Evolutionary conservation across 1,140 invertebrate species (phyloP).

Genomic region (Drosophila azteca): DNA sequence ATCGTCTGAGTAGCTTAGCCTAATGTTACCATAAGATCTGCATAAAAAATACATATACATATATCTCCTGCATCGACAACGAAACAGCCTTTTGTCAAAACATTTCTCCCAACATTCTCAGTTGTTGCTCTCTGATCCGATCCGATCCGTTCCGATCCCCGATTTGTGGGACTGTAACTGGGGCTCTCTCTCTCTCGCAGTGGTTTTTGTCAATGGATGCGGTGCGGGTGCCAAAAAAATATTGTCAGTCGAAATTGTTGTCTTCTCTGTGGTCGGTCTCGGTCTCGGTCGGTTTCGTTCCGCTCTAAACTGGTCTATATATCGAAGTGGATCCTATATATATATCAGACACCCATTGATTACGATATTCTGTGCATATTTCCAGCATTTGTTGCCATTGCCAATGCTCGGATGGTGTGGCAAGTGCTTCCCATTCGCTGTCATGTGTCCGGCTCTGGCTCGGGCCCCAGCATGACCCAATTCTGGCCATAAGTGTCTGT

Average conservation of each 20-base stretch:
- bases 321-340: slow-evolving; percentile 18
- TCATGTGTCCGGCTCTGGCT: slow-evolving; percentile 33
- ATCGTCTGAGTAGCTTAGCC: too few relatives aligned
- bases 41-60: too few relatives aligned
- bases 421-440: slow-evolving; percentile 14
- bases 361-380: slow-evolving; percentile 10
- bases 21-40: too few relatives aligned
- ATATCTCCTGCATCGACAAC: too few relatives aligned
- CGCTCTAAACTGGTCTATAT: slow-evolving; percentile 27
- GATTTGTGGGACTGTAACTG: too few relatives aligned
- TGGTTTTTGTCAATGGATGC: slow-evolving; percentile 59
- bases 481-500: slow-evolving; percentile 4
- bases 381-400: slow-evolving; percentile 28
- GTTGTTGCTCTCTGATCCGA: slow-evolving; percentile 13
- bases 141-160: too few relatives aligned
- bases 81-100: too few relatives aligned
- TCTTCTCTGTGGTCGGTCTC: slow-evolving; percentile 70
- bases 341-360: not conserved
- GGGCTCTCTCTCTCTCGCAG: slow-evolving; percentile 14
- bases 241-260: slow-evolving; percentile 76
- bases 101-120: not conserved
- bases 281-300: slow-evolving; percentile 17
- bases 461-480: slow-evolving; percentile 33
- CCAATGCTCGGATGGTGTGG: not conserved
- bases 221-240: slow-evolving; percentile 73